These are phyloP conservation scores for Pseudorectes ferrugineus DNA, from an alignment of 2,113 vertebrate species.

Conservation along the genomic window DNA sequence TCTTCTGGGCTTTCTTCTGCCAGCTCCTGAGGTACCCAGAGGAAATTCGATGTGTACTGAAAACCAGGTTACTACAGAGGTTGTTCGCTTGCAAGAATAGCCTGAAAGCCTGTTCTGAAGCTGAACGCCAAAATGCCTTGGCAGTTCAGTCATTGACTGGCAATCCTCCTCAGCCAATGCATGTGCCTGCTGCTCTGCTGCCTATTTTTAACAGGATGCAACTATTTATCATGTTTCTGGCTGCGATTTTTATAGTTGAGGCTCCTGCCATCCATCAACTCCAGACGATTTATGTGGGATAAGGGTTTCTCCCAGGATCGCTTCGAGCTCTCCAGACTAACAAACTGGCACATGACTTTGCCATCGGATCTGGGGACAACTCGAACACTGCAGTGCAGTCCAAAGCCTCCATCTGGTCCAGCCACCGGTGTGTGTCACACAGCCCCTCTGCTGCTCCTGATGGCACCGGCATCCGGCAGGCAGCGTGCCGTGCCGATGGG, in stretches of 20 bases:
- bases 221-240: constrained; percentile 53
- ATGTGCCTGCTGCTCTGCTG: constrained; percentile 10
- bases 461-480: background rate
- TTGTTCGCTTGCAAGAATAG: background rate
- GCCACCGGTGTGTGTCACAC: background rate
- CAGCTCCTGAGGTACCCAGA: background rate
- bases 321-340: background rate
- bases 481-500: fast-evolving
- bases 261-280: constrained; percentile 42
- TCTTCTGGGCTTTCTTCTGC: constrained; percentile 10
- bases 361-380: background rate
- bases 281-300: background rate
- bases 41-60: background rate
- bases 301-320: background rate
- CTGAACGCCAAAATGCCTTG: background rate
- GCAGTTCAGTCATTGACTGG: constrained; percentile 13
- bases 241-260: constrained; percentile 25
- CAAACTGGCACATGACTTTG: background rate
- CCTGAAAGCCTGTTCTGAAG: background rate
- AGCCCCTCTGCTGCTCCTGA: background rate
- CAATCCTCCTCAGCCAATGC: background rate
- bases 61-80: background rate
- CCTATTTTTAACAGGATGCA: constrained; percentile 36
- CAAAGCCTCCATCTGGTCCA: constrained; percentile 21
- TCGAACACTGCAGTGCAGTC: background rate